These are phyloP conservation scores for Brachionus paranguensis DNA, from an alignment of 1,140 invertebrate species.

Conservation along the genomic window DNA sequence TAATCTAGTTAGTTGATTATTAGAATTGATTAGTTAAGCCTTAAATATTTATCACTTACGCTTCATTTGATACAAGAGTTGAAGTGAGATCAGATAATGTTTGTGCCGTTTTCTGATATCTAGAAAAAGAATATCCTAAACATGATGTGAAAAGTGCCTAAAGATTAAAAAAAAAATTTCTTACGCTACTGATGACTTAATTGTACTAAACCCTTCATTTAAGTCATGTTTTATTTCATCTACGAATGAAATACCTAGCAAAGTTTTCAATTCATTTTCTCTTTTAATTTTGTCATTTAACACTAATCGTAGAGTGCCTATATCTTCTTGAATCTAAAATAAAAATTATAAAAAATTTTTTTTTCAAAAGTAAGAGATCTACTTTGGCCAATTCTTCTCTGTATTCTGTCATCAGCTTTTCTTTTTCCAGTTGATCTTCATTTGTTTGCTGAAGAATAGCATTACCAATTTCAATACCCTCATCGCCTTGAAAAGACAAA, in stretches of 20 bases:
- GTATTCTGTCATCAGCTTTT: constrained; percentile 31
- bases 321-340: constrained; percentile 40
- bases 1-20: not conserved
- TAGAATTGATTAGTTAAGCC: not conserved
- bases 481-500: constrained; percentile 12
- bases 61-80: constrained; percentile 7
- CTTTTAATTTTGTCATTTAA: constrained; percentile 30
- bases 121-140: not conserved
- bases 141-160: not conserved
- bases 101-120: constrained; percentile 25
- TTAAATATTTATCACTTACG: constrained; percentile 9
- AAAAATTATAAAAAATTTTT: not conserved
- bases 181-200: constrained; percentile 23
- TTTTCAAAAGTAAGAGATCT: not conserved
- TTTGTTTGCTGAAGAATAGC: constrained; percentile 16
- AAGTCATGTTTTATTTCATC: constrained; percentile 38
- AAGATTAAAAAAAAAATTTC: not conserved
- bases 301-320: constrained; percentile 22
- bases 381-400: constrained; percentile 38
- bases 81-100: constrained; percentile 14
- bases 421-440: constrained; percentile 27
- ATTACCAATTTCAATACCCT: constrained; percentile 13
- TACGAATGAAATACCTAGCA: constrained; percentile 28
- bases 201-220: not conserved
- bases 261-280: constrained; percentile 39